Evolutionary conservation across 2,113 vertebrate genomes (phyloP).

Genomic region (Cynopterus brachyotis): DNA sequence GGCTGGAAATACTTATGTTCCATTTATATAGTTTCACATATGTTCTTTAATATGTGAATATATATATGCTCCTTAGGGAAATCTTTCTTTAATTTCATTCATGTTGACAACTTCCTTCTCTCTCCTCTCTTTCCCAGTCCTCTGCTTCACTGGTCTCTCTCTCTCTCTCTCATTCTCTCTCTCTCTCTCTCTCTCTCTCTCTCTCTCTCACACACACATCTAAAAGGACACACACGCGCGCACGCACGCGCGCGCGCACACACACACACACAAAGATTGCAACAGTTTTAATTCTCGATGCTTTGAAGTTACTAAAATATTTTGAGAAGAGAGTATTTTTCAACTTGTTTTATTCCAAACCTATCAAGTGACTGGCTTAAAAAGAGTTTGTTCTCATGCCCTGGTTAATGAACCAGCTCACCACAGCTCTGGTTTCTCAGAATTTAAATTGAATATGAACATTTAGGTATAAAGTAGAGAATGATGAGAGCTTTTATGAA

Average conservation of each 20-base stretch:
- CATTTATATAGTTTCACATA: constrained; percentile 70
- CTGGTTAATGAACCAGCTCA: background rate
- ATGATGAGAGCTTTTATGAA: constrained; percentile 35
- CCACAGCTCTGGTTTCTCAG: background rate
- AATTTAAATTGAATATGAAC: constrained; percentile 11
- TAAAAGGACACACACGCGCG: background rate
- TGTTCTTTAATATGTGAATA: constrained; percentile 68
- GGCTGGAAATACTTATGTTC: constrained; percentile 67
- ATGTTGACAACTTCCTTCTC: constrained; percentile 42
- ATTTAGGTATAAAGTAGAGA: background rate
- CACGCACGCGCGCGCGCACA: background rate
- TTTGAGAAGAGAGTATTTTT: constrained; percentile 24
- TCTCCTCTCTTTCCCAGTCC: background rate
- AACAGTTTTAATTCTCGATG: background rate
- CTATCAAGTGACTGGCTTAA: constrained; percentile 35
- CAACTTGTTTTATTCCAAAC: constrained; percentile 12
- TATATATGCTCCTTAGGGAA: constrained; percentile 42
- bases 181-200: background rate
- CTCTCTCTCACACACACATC: background rate
- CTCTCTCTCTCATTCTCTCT: background rate
- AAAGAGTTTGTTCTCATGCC: background rate
- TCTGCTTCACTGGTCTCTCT: background rate
- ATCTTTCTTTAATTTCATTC: constrained; percentile 60
- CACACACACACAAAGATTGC: background rate
- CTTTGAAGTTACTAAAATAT: background rate